These are phyloP conservation scores for Metacarcinus magister DNA, from an alignment of 2,888 invertebrate genomes.

Conservation along the genomic window DNA sequence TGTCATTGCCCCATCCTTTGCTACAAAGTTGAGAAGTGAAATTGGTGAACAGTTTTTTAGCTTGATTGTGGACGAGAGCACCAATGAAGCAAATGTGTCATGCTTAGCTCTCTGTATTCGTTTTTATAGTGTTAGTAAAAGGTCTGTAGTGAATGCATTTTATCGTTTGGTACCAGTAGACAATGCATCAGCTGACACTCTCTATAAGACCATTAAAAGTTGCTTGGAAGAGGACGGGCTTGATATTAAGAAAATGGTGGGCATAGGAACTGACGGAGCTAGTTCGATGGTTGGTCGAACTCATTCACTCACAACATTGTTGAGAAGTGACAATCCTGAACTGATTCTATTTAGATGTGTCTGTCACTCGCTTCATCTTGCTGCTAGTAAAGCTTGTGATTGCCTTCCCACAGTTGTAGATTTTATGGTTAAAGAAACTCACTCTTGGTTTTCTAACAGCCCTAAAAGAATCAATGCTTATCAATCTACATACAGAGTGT, in stretches of 20 bases:
- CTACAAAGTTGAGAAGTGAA: constrained; percentile 51
- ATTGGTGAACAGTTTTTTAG: constrained; percentile 54
- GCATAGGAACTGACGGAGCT: constrained; percentile 52
- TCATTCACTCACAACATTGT: constrained; percentile 37
- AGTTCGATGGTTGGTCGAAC: constrained; percentile 52
- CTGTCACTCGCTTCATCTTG: no score
- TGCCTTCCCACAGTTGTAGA: no score
- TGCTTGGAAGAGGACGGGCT: constrained; percentile 27
- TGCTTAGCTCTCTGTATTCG: constrained; percentile 15
- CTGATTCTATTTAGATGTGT: no score
- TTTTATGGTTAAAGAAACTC: no score
- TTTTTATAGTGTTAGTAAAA: constrained; percentile 46
- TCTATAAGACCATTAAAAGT: not conserved
- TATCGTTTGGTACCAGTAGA: constrained; percentile 15
- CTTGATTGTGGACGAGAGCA: not conserved
- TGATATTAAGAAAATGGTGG: constrained; percentile 32
- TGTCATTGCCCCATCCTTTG: constrained; percentile 44
- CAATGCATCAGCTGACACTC: constrained; percentile 28
- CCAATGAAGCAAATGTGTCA: constrained; percentile 40
- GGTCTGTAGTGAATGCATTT: constrained; percentile 20
- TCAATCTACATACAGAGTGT: no score
- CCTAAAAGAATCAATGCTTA: no score
- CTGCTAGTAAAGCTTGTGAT: no score
- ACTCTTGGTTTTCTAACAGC: no score
- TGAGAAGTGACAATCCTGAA: constrained; percentile 8